A percentile compares a stretch with the other conserved stretches of the same genome.
Evolutionary conservation across 1,140 invertebrate genomes (phyloP).

Genomic region (Schlechtendalia chinensis): DNA sequence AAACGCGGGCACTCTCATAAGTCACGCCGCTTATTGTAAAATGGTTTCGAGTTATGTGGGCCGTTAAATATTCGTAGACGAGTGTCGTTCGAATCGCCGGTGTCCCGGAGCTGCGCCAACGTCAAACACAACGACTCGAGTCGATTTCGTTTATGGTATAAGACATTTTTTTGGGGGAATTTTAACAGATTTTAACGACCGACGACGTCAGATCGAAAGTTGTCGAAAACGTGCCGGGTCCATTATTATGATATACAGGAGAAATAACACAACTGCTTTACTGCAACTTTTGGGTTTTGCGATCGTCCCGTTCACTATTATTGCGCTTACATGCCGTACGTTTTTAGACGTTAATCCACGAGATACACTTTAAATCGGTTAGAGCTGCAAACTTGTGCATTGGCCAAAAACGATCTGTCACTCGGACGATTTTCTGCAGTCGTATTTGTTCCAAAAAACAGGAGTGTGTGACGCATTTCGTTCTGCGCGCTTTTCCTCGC

Average conservation of each 20-base stretch:
- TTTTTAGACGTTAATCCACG: conserved; percentile 33
- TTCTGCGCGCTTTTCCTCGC: neutral
- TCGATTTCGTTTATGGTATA: no score
- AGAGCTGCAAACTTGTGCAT: conserved; percentile 23
- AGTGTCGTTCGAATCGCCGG: neutral
- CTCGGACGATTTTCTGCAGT: conserved; percentile 10
- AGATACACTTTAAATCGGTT: conserved; percentile 15
- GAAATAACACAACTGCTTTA: neutral
- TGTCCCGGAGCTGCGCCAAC: neutral
- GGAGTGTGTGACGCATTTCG: neutral
- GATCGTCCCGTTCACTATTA: neutral
- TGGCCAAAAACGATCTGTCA: conserved; percentile 41
- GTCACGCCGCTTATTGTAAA: conserved; percentile 9
- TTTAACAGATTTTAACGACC: no score
- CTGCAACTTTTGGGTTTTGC: neutral
- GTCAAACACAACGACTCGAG: neutral
- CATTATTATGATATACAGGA: no score
- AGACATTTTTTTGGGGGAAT: no score
- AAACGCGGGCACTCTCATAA: conserved; percentile 19
- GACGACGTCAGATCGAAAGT: no score
- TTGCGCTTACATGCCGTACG: neutral
- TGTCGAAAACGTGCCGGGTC: no score
- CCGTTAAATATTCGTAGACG: conserved; percentile 17
- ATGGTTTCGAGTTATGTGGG: neutral
- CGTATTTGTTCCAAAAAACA: neutral